phyloP scores from a whole-genome alignment of 2,888 invertebrate genomes.

The Zygogramma bicolorata region DNA sequence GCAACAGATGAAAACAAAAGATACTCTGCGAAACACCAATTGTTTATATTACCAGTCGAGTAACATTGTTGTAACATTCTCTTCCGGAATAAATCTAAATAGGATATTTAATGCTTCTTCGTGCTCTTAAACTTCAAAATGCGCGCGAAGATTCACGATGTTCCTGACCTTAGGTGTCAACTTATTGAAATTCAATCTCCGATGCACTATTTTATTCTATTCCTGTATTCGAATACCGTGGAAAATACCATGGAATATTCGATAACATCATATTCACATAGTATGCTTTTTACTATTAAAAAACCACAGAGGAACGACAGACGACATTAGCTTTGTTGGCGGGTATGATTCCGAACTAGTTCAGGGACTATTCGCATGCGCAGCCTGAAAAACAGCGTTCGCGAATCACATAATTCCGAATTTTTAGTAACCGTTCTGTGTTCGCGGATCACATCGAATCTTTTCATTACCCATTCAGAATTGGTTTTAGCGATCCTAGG shows the following conservation, averaged over 20 bases:
- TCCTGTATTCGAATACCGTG: background rate
- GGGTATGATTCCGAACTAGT: no score
- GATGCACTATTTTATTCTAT: background rate
- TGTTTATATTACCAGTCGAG: constrained; percentile 12
- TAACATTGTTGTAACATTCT: constrained; percentile 1
- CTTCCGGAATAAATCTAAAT: constrained; percentile 27
- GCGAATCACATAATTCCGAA: no score
- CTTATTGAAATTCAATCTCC: constrained; percentile 38
- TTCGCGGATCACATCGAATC: no score
- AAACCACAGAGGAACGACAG: background rate
- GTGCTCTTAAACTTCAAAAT: constrained; percentile 18
- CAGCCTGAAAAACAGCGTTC: no score
- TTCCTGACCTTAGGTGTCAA: constrained; percentile 44
- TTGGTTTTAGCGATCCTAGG: no score
- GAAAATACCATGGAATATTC: background rate
- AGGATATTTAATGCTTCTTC: constrained; percentile 7
- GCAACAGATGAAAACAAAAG: background rate
- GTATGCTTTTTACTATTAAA: no score
- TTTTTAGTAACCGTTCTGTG: no score
- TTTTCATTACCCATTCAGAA: no score
- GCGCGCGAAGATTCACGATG: constrained; percentile 42
- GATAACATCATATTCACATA: background rate
- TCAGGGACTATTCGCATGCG: no score
- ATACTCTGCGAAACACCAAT: background rate
- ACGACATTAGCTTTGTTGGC: background rate